These are phyloP conservation scores for Drosophila merina DNA, from an alignment of 2,888 invertebrate genomes.

Conservation along the genomic window DNA sequence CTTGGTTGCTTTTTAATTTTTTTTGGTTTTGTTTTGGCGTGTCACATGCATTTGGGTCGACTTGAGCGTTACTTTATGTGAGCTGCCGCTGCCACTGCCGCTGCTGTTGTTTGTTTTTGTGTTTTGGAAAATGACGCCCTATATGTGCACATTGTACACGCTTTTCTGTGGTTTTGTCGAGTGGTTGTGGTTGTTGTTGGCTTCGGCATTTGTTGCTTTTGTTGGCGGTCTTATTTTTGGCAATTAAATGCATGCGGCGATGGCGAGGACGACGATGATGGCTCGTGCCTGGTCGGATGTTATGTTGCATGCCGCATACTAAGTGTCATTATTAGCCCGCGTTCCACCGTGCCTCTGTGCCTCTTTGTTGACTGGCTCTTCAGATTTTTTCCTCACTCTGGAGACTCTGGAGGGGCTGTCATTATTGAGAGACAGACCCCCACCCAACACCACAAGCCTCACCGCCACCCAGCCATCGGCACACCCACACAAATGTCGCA, in stretches of 20 bases:
- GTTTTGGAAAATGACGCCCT: slow-evolving; percentile 57
- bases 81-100: slow-evolving; percentile 21
- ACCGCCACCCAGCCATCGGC: slow-evolving; percentile 1
- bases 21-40: slow-evolving; percentile 56
- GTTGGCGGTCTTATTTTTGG: slow-evolving; percentile 76
- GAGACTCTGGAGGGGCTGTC: slow-evolving; percentile 59
- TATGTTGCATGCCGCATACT: slow-evolving; percentile 82
- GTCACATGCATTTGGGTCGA: slow-evolving; percentile 78
- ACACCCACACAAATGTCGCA: slow-evolving; percentile 61
- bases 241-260: slow-evolving; percentile 82
- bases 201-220: slow-evolving; percentile 48
- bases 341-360: slow-evolving; percentile 45
- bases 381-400: slow-evolving; percentile 30
- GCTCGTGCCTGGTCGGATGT: slow-evolving; percentile 69
- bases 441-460: background rate
- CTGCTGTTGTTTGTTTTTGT: slow-evolving; percentile 37
- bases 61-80: slow-evolving; percentile 65
- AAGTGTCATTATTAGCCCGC: slow-evolving; percentile 81
- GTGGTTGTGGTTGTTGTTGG: slow-evolving; percentile 47
- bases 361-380: slow-evolving; percentile 13
- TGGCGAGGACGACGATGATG: slow-evolving; percentile 72
- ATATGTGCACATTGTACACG: slow-evolving; percentile 71
- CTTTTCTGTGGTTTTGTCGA: slow-evolving; percentile 61
- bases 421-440: slow-evolving; percentile 59
- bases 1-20: slow-evolving; percentile 3